phyloP scores from a whole-genome alignment of 2,888 invertebrate species.

The Venustoraphidia nigricollis region DNA sequence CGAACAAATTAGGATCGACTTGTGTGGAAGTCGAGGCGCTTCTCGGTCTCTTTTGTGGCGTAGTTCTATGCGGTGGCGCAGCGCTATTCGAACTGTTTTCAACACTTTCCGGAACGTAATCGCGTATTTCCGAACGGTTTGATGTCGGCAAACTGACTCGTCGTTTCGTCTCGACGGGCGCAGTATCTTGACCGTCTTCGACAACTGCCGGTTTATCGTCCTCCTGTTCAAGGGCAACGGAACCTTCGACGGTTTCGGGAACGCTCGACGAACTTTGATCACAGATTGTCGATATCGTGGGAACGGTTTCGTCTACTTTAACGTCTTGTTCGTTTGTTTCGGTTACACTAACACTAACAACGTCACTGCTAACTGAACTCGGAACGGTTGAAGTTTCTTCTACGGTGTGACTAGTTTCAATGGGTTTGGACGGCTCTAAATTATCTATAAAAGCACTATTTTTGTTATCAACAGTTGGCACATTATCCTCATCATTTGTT shows the following conservation, averaged over 20 bases:
- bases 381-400: conserved; percentile 4
- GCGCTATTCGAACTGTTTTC: conserved; percentile 23
- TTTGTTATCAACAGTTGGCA: conserved; percentile 22
- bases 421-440: conserved; percentile 29
- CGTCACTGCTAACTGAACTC: conserved; percentile 15
- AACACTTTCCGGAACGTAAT: conserved; percentile 18
- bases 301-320: conserved; percentile 38
- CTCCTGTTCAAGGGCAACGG: background rate
- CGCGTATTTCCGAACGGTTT: conserved; percentile 18
- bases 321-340: conserved; percentile 20
- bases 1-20: conserved; percentile 73
- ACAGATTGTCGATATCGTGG: conserved; percentile 58
- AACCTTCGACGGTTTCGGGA: background rate
- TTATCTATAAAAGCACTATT: conserved; percentile 31
- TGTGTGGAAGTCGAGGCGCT: conserved; percentile 70
- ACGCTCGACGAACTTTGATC: conserved; percentile 35
- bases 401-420: conserved; percentile 24
- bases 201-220: background rate
- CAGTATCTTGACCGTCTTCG: background rate
- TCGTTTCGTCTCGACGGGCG: conserved; percentile 17
- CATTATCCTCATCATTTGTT: conserved; percentile 15
- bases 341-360: conserved; percentile 20
- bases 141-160: conserved; percentile 43
- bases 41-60: conserved; percentile 56
- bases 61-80: conserved; percentile 26